A percentile compares a stretch with the other conserved stretches of the same genome.
Conservation (phyloP, 2,888 invertebrate species). For the Lymantria dispar region DNA sequence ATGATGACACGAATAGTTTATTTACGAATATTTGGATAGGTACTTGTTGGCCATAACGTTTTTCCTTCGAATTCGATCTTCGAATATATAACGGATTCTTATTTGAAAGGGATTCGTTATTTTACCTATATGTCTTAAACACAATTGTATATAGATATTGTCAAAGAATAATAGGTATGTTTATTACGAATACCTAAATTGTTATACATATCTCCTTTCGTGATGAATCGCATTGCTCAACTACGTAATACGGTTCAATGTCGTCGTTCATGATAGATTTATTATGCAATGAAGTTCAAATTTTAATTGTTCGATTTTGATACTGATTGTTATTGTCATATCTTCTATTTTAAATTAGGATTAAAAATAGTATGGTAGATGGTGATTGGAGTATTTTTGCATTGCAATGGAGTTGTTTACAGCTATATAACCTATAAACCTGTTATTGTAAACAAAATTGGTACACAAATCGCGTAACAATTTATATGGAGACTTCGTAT, state of each 20-base stretch:
- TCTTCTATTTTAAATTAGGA: no score
- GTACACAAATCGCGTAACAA: no score
- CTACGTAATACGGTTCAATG: conserved; percentile 33
- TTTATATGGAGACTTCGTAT: no score
- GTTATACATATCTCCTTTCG: not conserved
- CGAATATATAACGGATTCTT: conserved; percentile 76
- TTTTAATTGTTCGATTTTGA: conserved; percentile 1
- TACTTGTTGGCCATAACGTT: conserved; percentile 64
- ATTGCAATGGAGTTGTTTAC: no score
- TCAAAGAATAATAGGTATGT: not conserved
- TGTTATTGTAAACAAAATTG: no score
- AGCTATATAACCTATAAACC: no score
- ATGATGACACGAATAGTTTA: conserved; percentile 15
- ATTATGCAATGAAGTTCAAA: conserved; percentile 30
- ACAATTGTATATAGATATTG: not conserved
- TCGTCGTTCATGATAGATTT: conserved; percentile 31
- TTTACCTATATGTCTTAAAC: conserved; percentile 5
- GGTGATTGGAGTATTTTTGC: no score
- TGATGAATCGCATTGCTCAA: conserved; percentile 12
- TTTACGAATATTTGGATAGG: conserved; percentile 11
- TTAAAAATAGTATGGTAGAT: no score
- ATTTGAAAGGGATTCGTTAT: conserved; percentile 55
- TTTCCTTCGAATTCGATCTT: conserved; percentile 78
- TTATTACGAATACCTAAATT: not conserved
- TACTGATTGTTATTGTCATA: no score